These are phyloP conservation scores for Pelodytes ibericus DNA, from an alignment of 2,797 vertebrate genomes.

Conservation along the genomic window DNA sequence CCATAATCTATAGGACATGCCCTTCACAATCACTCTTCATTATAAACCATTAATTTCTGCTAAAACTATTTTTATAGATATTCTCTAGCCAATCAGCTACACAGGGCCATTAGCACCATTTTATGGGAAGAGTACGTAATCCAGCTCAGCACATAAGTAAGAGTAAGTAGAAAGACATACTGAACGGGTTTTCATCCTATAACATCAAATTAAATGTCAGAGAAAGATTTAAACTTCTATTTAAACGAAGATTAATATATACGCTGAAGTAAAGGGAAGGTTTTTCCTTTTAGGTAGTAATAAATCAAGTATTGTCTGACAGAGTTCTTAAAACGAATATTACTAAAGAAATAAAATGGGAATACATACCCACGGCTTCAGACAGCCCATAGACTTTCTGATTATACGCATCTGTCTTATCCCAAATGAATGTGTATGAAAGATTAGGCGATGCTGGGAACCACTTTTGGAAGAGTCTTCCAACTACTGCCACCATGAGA, in stretches of 20 bases:
- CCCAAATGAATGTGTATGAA: slow-evolving; percentile 98
- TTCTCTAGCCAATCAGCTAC: neutral
- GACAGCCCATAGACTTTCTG: slow-evolving; percentile 96
- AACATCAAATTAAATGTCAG: slow-evolving; percentile 43
- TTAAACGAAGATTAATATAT: slow-evolving; percentile 32
- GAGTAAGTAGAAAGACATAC: neutral
- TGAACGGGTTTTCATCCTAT: neutral
- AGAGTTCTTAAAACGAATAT: slow-evolving; percentile 38
- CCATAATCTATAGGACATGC: neutral
- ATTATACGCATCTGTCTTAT: slow-evolving; percentile 97
- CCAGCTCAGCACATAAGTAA: neutral
- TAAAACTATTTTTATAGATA: slow-evolving; percentile 3
- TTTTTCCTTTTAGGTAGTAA: neutral
- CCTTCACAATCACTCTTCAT: slow-evolving; percentile 3
- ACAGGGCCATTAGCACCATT: neutral
- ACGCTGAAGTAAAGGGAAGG: slow-evolving; percentile 7
- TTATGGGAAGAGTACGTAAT: neutral
- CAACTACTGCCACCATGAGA: slow-evolving; percentile 97
- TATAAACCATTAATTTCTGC: slow-evolving; percentile 1
- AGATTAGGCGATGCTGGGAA: slow-evolving; percentile 95
- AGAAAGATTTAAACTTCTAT: slow-evolving; percentile 37
- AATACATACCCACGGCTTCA: slow-evolving; percentile 91
- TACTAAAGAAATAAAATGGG: slow-evolving; percentile 30
- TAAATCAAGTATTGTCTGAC: slow-evolving; percentile 36
- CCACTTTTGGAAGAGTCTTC: slow-evolving; percentile 96